A percentile compares a stretch with the other conserved stretches of the same genome.
Conservation (phyloP, 2,113 vertebrate genomes). For the Oncorhynchus tshawytscha region DNA sequence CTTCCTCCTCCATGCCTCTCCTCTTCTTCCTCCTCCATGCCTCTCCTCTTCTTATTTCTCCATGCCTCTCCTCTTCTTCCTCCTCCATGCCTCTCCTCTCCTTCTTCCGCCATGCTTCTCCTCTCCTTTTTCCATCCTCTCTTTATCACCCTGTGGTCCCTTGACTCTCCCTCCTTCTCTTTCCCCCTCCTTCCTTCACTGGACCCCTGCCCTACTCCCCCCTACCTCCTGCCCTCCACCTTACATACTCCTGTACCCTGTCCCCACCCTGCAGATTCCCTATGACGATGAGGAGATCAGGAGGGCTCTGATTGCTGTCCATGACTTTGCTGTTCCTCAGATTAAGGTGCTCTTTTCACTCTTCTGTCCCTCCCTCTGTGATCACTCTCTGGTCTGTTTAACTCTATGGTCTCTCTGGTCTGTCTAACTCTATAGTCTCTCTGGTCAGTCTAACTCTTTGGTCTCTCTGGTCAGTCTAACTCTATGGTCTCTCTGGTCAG, state of each 20-base stretch:
- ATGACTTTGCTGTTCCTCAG: slow-evolving; percentile 77
- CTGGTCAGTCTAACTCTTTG: too few relatives aligned
- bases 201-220: background rate
- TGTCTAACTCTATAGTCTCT: too few relatives aligned
- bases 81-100: too few relatives aligned
- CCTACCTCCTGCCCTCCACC: background rate
- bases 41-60: too few relatives aligned
- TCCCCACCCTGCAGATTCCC: slow-evolving; percentile 58
- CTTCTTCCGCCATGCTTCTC: background rate
- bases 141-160: background rate
- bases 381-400: background rate
- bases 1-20: too few relatives aligned
- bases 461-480: background rate
- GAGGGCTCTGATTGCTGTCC: slow-evolving; percentile 72
- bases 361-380: slow-evolving; percentile 17
- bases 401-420: too few relatives aligned
- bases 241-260: background rate
- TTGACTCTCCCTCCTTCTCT: too few relatives aligned
- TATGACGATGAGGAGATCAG: slow-evolving; percentile 71
- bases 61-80: too few relatives aligned
- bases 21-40: too few relatives aligned
- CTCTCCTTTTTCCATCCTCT: background rate
- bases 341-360: slow-evolving; percentile 65
- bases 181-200: too few relatives aligned
- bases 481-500: too few relatives aligned